Percentiles rank a stretch among this genome's conserved stretches.
These are phyloP conservation scores for Anoura caudifer DNA, from an alignment of 2,113 vertebrate species.

Conservation along the genomic window DNA sequence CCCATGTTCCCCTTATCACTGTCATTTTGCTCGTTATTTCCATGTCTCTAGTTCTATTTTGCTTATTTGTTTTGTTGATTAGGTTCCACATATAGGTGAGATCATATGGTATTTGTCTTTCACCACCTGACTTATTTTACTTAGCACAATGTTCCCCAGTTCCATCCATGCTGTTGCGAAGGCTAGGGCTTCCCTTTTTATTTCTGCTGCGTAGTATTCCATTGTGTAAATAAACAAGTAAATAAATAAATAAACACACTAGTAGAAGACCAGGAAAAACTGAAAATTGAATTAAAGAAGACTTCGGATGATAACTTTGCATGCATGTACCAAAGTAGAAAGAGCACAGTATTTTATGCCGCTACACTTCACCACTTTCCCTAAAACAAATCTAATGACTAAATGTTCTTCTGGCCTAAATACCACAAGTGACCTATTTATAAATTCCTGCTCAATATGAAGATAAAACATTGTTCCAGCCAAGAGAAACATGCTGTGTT, in stretches of 20 bases:
- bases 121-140: too few species aligned
- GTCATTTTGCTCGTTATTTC: too few species aligned
- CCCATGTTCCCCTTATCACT: too few species aligned
- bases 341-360: slow-evolving; percentile 21
- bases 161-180: too few species aligned
- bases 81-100: too few species aligned
- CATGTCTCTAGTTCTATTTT: too few species aligned
- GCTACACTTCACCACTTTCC: slow-evolving; percentile 54
- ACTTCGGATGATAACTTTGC: slow-evolving; percentile 82
- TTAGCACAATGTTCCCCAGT: too few species aligned
- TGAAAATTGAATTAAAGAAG: slow-evolving; percentile 86
- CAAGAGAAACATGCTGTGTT: slow-evolving; percentile 62
- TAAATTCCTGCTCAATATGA: slow-evolving; percentile 58
- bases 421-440: slow-evolving; percentile 59
- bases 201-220: too few species aligned
- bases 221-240: background rate
- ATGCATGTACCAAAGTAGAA: slow-evolving; percentile 29
- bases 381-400: slow-evolving; percentile 62
- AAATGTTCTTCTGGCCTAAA: slow-evolving; percentile 50
- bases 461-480: slow-evolving; percentile 63
- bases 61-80: too few species aligned
- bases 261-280: slow-evolving; percentile 81
- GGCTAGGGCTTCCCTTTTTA: too few species aligned
- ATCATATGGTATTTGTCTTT: too few species aligned
- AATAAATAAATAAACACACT: slow-evolving; percentile 76